Evolutionary conservation across 2,113 vertebrate species (phyloP).

Genomic region (Odocoileus virginianus): DNA sequence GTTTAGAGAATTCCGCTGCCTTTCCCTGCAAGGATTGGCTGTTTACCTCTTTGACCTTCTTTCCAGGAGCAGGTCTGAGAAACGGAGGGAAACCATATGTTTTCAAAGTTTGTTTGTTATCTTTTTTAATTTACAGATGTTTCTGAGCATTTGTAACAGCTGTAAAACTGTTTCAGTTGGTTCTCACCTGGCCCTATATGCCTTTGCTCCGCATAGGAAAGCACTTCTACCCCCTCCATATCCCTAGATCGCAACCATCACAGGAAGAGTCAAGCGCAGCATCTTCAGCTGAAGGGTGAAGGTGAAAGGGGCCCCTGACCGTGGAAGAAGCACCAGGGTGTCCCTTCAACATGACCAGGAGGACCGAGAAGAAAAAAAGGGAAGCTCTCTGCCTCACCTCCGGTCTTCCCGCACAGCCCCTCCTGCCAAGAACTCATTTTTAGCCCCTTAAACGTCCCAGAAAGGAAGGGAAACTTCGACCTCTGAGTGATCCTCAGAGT

Average conservation of each 20-base stretch:
- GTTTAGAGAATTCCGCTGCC: neutral
- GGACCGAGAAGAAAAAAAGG: neutral
- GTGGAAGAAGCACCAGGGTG: neutral
- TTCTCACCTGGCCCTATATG: neutral
- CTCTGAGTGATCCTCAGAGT: neutral
- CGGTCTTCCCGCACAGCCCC: neutral
- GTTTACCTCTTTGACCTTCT: conserved; percentile 35
- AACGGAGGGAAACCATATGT: neutral
- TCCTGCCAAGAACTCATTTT: conserved; percentile 21
- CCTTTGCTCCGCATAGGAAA: neutral
- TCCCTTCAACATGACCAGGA: neutral
- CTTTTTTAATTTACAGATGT: neutral
- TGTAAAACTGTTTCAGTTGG: neutral
- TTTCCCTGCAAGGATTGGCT: neutral
- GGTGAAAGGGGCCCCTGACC: neutral
- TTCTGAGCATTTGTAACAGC: neutral
- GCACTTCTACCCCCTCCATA: neutral
- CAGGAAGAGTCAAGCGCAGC: neutral
- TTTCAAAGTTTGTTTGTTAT: neutral
- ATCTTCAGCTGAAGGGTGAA: neutral
- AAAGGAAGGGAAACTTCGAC: neutral
- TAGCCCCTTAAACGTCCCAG: neutral
- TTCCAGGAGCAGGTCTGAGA: neutral
- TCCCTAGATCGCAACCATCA: neutral
- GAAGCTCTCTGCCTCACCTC: neutral